Evolutionary conservation across 2,113 vertebrate species (phyloP).

Genomic region (Drymodes brunneopygia): DNA sequence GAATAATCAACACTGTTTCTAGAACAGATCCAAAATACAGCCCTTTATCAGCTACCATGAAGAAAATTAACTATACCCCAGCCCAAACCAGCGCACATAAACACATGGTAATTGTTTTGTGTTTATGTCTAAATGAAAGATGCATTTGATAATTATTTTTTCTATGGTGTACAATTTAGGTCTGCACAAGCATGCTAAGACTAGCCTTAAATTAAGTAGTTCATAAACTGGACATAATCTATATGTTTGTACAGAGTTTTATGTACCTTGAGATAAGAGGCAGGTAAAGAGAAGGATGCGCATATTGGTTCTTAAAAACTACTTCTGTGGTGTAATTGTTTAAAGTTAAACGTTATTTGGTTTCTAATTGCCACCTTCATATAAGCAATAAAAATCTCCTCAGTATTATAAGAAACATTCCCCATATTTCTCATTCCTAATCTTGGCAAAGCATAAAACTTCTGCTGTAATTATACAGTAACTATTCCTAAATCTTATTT

Average conservation of each 20-base stretch:
- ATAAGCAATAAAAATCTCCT: neutral
- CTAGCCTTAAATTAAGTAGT: neutral
- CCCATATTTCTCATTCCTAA: neutral
- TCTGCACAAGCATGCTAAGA: neutral
- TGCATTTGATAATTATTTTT: neutral
- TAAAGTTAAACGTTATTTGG: neutral
- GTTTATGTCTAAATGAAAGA: neutral
- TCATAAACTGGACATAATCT: neutral
- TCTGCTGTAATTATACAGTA: neutral
- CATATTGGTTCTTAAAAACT: neutral
- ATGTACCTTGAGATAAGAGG: neutral
- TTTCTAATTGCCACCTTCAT: neutral
- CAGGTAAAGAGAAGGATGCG: neutral
- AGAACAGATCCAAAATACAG: neutral
- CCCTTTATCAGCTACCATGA: neutral
- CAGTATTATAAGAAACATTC: neutral
- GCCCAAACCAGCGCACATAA: neutral
- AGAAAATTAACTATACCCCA: neutral
- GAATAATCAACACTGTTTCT: neutral
- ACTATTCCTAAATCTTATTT: neutral
- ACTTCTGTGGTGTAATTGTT: neutral
- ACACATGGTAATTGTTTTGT: neutral
- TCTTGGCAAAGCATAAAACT: neutral
- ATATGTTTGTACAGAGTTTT: neutral
- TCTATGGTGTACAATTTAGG: neutral